phyloP scores from a whole-genome alignment of 53 echinoderm and acorn worm species.

The Stichopus horrens region DNA sequence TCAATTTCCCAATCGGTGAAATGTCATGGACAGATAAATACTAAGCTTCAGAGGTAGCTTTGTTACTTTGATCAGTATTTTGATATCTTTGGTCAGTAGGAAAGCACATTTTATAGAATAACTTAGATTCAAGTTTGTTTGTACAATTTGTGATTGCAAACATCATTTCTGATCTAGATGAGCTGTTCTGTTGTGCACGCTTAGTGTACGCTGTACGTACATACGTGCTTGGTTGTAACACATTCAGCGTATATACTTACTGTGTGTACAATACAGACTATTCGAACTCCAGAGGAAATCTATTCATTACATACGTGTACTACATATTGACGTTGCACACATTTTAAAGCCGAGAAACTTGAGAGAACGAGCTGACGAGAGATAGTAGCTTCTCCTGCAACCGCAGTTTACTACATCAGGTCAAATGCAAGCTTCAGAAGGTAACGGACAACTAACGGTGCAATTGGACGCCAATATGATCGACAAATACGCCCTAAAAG shows the following conservation, averaged over 20 bases:
- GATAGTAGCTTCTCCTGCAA: not conserved
- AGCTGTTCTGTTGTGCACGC: not conserved
- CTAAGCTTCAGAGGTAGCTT: too few relatives aligned
- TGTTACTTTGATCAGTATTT: too few relatives aligned
- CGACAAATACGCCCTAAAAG: constrained; percentile 46
- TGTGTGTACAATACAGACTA: too few relatives aligned
- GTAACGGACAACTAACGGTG: constrained; percentile 28
- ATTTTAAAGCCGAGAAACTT: not conserved
- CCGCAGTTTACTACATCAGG: constrained; percentile 3
- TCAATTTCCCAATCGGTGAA: too few relatives aligned
- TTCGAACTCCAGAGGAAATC: not conserved
- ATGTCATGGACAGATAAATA: too few relatives aligned
- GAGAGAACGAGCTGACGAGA: not conserved
- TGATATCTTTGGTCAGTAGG: too few relatives aligned
- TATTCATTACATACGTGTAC: not conserved
- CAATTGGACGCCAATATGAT: constrained; percentile 42
- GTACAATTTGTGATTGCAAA: too few relatives aligned
- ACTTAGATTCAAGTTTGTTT: too few relatives aligned
- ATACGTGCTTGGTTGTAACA: not conserved
- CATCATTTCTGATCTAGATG: not conserved
- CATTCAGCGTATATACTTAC: too few relatives aligned
- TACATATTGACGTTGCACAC: not conserved
- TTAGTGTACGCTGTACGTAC: not conserved
- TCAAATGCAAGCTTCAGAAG: constrained; percentile 40
- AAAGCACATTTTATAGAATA: too few relatives aligned